Evolutionary conservation across 2,113 vertebrate genomes (phyloP).

Genomic region (Condylura cristata): DNA sequence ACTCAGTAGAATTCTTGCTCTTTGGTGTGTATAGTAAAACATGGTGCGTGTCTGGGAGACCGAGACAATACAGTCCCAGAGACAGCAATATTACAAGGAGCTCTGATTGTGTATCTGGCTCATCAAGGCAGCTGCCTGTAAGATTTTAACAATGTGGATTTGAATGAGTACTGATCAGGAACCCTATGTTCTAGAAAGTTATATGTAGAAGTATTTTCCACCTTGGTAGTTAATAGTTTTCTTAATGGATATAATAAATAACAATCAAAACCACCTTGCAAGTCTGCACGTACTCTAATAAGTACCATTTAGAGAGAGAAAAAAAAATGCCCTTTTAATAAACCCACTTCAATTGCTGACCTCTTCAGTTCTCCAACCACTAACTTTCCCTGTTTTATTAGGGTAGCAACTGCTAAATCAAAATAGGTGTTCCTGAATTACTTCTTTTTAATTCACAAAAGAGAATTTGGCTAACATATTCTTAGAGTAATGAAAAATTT

Average conservation of each 20-base stretch:
- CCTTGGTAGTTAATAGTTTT: constrained; percentile 17
- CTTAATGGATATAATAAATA: constrained; percentile 42
- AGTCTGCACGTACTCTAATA: neutral
- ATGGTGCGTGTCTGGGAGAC: neutral
- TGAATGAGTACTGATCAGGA: neutral
- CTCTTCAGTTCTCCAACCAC: neutral
- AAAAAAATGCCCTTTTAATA: neutral
- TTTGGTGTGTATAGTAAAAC: neutral
- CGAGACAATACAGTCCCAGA: neutral
- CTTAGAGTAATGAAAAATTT: constrained; percentile 68
- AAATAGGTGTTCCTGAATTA: constrained; percentile 59
- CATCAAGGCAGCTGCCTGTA: neutral
- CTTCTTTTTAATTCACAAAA: constrained; percentile 72
- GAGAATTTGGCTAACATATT: constrained; percentile 75
- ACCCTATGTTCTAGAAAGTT: neutral
- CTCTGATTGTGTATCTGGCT: too few species aligned
- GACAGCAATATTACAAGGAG: fast-evolving
- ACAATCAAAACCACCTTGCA: constrained; percentile 1
- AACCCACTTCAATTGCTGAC: neutral
- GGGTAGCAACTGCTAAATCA: neutral
- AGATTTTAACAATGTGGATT: neutral
- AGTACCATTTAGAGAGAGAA: neutral
- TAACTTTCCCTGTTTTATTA: neutral
- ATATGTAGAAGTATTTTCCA: constrained; percentile 1
- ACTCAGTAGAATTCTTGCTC: neutral